Evolutionary conservation across 1,140 invertebrate species (phyloP), one percentile per base, ranked within the genome.

Genomic region (Calycopis cecrops): DNA sequence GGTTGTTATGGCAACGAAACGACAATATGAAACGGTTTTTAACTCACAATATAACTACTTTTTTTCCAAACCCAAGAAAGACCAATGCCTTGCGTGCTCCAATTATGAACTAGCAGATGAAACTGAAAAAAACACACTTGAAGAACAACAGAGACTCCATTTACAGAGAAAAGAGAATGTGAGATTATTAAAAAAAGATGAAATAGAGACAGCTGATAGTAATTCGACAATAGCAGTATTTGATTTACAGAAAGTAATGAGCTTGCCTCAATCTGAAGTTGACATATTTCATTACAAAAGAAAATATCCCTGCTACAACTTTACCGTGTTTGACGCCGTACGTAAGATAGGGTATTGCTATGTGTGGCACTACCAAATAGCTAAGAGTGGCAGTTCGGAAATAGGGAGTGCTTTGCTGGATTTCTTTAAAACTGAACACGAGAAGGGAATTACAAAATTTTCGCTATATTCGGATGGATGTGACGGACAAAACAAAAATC

Each of bases 211-310:
- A 12, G 11, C 28, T 50, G 14, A 50, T 28, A 28, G 9, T 50
- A 33, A 34, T 28, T 9, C 8, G 2, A 57, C 53, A 38, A 42
- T 59, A 21, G 60, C 60, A 17, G 34, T 47, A 38, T 63, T 60
- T 40, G 62, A 67, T 35, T 54, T 63, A 16, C 35, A 67, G 50
- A 63, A 63, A 49, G 56, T 67, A 6, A 48, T 63, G 9, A 60
- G 18, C 21, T 6, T 59, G 6, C 64, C 60, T 10, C 62, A 62
- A 57, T 59, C 56, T 47, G 35, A 67, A 14, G 57, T 64, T 1
- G 38, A 35, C 1, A 35, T 60, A 1, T 60, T 65, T 42, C 57
- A 64, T 42, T 68, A 62, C 16, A 60, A 65, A 60, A 37, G 50
- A 7, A 59, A 62, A 55, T 58, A 62, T 34, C 49, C 48, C 4